Percentiles rank a stretch among this genome's conserved stretches.
phyloP scores from a whole-genome alignment of 2,888 invertebrate species.

The Drosophila nigricruria region DNA sequence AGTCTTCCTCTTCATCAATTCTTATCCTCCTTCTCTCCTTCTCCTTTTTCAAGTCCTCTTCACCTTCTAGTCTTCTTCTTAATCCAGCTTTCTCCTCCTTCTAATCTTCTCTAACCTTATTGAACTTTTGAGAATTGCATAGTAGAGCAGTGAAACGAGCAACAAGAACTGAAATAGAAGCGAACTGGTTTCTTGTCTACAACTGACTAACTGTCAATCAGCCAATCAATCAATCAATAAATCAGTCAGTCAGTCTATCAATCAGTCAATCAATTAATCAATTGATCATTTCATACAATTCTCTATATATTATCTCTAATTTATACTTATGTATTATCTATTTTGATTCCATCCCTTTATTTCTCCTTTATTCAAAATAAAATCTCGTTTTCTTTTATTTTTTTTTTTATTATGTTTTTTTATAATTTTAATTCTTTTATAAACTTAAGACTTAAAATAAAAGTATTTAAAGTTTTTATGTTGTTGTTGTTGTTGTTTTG shows the following conservation, averaged over 20 bases:
- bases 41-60: no score
- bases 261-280: not conserved
- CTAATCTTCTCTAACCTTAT: not conserved
- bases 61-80: not conserved
- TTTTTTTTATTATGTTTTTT: constrained; percentile 77
- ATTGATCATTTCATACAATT: not conserved
- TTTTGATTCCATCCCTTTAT: not conserved
- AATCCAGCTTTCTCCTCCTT: not conserved
- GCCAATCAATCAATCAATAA: not conserved
- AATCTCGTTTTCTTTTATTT: constrained; percentile 17
- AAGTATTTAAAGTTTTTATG: constrained; percentile 84
- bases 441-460: constrained; percentile 86
- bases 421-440: constrained; percentile 84
- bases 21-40: no score
- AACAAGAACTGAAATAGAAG: not conserved
- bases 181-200: not conserved
- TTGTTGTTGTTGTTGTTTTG: constrained; percentile 66
- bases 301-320: not conserved
- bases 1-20: not conserved
- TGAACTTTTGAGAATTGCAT: not conserved
- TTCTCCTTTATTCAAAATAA: not conserved
- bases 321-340: not conserved
- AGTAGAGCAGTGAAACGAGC: not conserved
- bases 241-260: no score
- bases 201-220: no score